These are phyloP conservation scores for Idris sp. DNA, from an alignment of 1,140 invertebrate genomes.

Conservation along the genomic window DNA sequence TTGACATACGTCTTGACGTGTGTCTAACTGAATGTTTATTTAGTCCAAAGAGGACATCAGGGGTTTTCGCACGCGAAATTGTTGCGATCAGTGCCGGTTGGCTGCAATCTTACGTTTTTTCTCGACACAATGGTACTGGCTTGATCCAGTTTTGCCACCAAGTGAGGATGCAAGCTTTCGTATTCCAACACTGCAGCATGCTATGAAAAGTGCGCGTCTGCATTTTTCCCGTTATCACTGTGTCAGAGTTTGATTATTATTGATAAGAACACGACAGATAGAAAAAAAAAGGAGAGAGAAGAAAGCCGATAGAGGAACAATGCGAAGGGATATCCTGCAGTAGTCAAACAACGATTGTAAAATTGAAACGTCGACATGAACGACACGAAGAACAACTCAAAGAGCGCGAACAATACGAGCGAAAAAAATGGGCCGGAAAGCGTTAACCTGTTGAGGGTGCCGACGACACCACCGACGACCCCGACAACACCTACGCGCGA, in stretches of 20 bases:
- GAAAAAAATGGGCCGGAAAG: conserved; percentile 73
- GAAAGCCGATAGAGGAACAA: conserved; percentile 26
- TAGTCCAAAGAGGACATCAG: conserved; percentile 65
- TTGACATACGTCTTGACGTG: conserved; percentile 50
- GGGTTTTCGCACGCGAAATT: conserved; percentile 69
- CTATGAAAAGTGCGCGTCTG: conserved; percentile 38
- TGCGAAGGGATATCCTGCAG: conserved; percentile 40
- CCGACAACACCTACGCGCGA: conserved; percentile 68
- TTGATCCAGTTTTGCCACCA: conserved; percentile 7
- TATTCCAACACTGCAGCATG: conserved; percentile 8
- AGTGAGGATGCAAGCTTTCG: conserved; percentile 20
- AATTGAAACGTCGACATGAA: conserved; percentile 24
- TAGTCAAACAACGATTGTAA: conserved; percentile 21
- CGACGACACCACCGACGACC: conserved; percentile 64
- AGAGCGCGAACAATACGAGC: conserved; percentile 63
- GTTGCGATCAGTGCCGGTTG: conserved; percentile 36
- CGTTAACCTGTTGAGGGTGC: conserved; percentile 67
- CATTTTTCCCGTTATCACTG: conserved; percentile 21
- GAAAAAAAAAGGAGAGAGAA: conserved; percentile 1
- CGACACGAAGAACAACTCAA: conserved; percentile 64
- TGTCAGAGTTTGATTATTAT: conserved; percentile 13
- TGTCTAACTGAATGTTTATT: conserved; percentile 54
- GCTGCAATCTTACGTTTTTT: conserved; percentile 28
- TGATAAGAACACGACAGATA: conserved; percentile 8
- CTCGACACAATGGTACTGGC: conserved; percentile 22